Evolutionary conservation across 2,888 invertebrate species (phyloP), one percentile per base, ranked within the genome.

Genomic region (Parnassius glacialis): DNA sequence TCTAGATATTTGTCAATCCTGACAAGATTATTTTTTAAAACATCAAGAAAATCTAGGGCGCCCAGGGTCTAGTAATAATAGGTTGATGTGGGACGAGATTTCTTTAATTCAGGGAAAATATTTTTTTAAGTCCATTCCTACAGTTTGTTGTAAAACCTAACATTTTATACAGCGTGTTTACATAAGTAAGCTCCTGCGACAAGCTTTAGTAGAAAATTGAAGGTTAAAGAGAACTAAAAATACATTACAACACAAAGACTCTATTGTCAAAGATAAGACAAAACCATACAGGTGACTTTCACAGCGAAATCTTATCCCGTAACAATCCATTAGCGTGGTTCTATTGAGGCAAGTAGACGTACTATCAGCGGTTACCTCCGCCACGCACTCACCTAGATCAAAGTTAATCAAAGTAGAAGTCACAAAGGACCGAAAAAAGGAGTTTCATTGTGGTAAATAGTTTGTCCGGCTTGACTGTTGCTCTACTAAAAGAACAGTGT

Each of bases 331-430:
- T 89, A 89, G 81, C 71, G 69, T 69, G 64, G 63, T 65, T 55
- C 54, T 12, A 62, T 50, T 53, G 43, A 50, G 50, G 43, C 51
- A 51, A 48, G 43, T n/a, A 43, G 51, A 45, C 45, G 47, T 45
- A 54, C 48, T 62, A 56, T 59, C 62, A 47, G 16, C 69, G 70
- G 57, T 48, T 51, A 67, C 68, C 68, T 65, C 65, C 48, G 48
- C 34, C 61, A 63, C 74, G 81, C 83, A 87, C 87, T 87, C 85
- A 85, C 87, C 87, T 86, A 90, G 83, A 91, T 91, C 90, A 90
- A 90, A 92, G 92, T 90, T 92, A 92, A 92, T 92, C 91, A 91
- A 86, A 90, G 84, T 81, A 80, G 76, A 79, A 74, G 74, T 76
- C 85, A 89, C 89, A 90, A 90, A 89, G 45, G 81, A 84, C 80